A percentile compares a stretch with the other conserved stretches of the same genome.
Conservation (phyloP, 2,113 vertebrate genomes). For the Macrotus californicus region DNA sequence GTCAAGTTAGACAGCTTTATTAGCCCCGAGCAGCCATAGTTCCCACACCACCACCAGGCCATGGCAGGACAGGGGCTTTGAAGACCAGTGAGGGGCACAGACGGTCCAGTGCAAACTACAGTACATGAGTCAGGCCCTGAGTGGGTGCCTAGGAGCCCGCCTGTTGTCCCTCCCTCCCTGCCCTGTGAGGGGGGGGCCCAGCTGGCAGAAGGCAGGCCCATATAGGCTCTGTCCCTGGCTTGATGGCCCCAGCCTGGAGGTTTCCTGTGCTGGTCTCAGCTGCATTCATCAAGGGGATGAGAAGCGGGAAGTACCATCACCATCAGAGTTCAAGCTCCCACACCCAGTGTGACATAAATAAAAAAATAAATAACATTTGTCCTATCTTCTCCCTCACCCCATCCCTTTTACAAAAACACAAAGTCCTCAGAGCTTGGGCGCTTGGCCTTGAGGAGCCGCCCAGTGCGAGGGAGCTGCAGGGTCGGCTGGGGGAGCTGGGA, state of each 20-base stretch:
- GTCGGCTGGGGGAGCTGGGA: slow-evolving; percentile 70
- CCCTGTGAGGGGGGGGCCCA: neutral
- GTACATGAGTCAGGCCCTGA: slow-evolving; percentile 62
- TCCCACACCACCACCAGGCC: neutral
- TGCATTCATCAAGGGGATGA: neutral
- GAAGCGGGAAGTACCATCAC: neutral
- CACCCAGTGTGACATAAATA: slow-evolving; percentile 56
- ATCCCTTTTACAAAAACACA: slow-evolving; percentile 83
- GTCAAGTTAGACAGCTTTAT: slow-evolving; percentile 61
- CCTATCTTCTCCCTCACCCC: neutral
- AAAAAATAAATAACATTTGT: slow-evolving; percentile 67
- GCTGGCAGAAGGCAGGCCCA: neutral
- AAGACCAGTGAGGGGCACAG: slow-evolving; percentile 39
- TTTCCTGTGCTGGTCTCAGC: slow-evolving; percentile 3
- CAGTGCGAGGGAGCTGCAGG: slow-evolving; percentile 74
- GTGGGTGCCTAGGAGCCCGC: neutral
- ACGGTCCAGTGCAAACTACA: slow-evolving; percentile 61
- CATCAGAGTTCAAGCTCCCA: neutral
- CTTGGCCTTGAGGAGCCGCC: slow-evolving; percentile 73
- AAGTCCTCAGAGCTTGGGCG: slow-evolving; percentile 87
- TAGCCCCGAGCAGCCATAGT: neutral
- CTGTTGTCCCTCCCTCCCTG: neutral
- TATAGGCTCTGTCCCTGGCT: neutral
- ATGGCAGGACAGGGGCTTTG: neutral
- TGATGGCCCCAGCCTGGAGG: neutral